Evolutionary conservation across 2,888 invertebrate species (phyloP).

Genomic region (Dioctria rufipes): DNA sequence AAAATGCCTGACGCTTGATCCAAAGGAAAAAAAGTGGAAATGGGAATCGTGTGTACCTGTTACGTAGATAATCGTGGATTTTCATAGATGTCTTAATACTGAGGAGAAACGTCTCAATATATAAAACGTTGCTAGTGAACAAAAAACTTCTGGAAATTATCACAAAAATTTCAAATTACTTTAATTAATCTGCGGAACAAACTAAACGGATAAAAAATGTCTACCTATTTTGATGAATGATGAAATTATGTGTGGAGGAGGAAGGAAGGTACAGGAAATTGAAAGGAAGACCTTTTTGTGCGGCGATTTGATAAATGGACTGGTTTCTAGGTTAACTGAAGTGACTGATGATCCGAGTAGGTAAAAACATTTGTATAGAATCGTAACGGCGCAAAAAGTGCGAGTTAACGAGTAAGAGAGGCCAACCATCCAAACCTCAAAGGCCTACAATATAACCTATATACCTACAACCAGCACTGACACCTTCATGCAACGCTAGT

Average conservation of each 20-base stretch:
- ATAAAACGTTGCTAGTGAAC: slow-evolving; percentile 64
- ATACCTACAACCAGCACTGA: background rate
- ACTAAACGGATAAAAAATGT: slow-evolving; percentile 40
- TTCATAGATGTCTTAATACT: slow-evolving; percentile 40
- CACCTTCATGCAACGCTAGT: background rate
- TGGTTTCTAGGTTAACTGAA: slow-evolving; percentile 56
- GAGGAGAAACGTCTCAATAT: slow-evolving; percentile 61
- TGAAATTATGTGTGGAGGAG: slow-evolving; percentile 4
- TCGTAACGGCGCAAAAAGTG: slow-evolving; percentile 50
- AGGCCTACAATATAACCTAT: background rate
- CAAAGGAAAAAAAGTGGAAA: slow-evolving; percentile 10
- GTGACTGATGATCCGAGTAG: slow-evolving; percentile 61
- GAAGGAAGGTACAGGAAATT: slow-evolving; percentile 25
- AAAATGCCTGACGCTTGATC: slow-evolving; percentile 7
- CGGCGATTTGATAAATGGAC: slow-evolving; percentile 56
- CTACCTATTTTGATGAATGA: slow-evolving; percentile 44
- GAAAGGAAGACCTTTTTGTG: slow-evolving; percentile 39
- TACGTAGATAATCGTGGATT: background rate
- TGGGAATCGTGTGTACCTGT: background rate
- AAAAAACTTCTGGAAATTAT: slow-evolving; percentile 66
- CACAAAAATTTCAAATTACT: slow-evolving; percentile 66
- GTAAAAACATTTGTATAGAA: slow-evolving; percentile 62
- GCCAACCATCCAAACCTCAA: slow-evolving; percentile 18
- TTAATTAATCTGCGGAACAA: slow-evolving; percentile 65
- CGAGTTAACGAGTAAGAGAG: slow-evolving; percentile 41